Base-by-base conservation (phyloP, 2,888 invertebrate genomes). In the Autographa pulchrina region DNA sequence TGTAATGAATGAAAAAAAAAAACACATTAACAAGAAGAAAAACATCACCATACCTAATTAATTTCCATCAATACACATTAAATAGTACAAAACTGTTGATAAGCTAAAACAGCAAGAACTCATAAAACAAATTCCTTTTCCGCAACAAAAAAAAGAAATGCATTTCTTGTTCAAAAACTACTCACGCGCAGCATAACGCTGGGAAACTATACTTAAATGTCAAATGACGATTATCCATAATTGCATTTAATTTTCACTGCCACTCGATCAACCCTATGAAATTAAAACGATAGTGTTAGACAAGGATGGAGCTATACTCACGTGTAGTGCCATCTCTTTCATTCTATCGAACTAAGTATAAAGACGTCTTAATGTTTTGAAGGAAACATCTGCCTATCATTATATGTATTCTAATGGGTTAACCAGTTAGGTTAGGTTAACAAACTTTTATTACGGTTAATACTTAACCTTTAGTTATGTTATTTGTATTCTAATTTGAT, bases 141-240 rank as follows among this genome's bases (percentile, higher is more conserved):
- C 61, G 25, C 43, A 43, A 32, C 7, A 59, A 32, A 32, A 16
- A 7, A 31, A 65, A 41, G 20, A 25, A 2, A 38, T 25, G 25
- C 31, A 43, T 41, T 75, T 62, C 62, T 68, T 65, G n/a, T 20
- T 54, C 38, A 18, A 25, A 61, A 67, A 43, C 31, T 64, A 78
- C 54, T 78, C 69, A 77, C 66, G 79, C 69, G 77, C 66, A 59
- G 6, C 78, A 32, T 3, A 5, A 56, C 0, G 69, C 61, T 77
- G 75, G 69, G 54, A 70, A 54, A 32, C 31, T 56, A 31, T 68
- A 64, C 35, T 32, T 65, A 78, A 77, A 77, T 77, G 78, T 74
- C 79, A 77, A 52, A 25, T 60, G 43, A 69, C 54, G 38, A 72
- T 72, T 68, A 78, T 20, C 14, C n/a, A 25, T 65, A 66, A 61